Percentiles rank a stretch among this genome's conserved stretches.
These are phyloP conservation scores for Microtus ochrogaster DNA, from an alignment of 2,113 vertebrate species.

Conservation along the genomic window DNA sequence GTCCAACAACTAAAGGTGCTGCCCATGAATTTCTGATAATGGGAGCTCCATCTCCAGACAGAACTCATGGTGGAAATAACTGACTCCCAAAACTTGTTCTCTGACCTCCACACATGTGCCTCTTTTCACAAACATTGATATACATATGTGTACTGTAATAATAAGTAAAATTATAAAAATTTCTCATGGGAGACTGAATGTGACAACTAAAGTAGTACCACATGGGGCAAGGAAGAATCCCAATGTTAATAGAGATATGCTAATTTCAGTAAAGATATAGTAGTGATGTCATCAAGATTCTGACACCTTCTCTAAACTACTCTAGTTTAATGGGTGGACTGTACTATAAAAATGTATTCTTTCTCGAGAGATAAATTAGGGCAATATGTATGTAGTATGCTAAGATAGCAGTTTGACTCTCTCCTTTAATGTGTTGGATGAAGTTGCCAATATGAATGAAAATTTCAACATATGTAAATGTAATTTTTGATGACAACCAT, in stretches of 20 bases:
- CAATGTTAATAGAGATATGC: neutral
- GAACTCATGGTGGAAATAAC: neutral
- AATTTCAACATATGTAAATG: neutral
- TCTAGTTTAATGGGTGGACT: conserved; percentile 8
- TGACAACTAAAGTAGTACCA: conserved; percentile 56
- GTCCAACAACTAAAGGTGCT: neutral
- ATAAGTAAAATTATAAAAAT: neutral
- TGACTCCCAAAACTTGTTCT: neutral
- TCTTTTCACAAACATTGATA: neutral
- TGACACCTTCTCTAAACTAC: neutral
- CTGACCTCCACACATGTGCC: neutral
- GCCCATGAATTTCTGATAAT: neutral
- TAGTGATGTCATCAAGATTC: neutral
- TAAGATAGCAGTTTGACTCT: neutral
- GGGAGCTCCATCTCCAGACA: neutral
- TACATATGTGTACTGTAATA: neutral
- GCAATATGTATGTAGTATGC: neutral
- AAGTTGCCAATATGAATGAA: neutral
- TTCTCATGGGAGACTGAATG: accelerated
- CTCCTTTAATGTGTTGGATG: neutral
- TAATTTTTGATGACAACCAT: neutral
- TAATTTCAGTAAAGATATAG: conserved; percentile 52
- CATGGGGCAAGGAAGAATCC: conserved; percentile 38
- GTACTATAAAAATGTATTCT: conserved; percentile 13
- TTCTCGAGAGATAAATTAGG: neutral